phyloP scores from a whole-genome alignment of 2,888 invertebrate species.

The Tortrix viridana region DNA sequence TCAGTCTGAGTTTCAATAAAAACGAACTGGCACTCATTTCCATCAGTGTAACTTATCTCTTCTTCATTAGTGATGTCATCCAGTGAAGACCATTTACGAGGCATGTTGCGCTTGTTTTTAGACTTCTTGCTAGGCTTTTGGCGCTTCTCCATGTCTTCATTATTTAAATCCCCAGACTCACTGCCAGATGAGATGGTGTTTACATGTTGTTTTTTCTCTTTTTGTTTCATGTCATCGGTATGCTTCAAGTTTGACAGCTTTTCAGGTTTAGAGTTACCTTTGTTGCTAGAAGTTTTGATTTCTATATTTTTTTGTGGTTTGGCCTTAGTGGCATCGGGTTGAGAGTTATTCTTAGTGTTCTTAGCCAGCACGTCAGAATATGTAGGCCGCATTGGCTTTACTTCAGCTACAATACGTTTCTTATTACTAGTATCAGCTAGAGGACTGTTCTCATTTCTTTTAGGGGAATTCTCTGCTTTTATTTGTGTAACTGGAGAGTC shows the following conservation, averaged over 20 bases:
- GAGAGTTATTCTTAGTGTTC: constrained; percentile 79
- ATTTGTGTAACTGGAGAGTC: constrained; percentile 59
- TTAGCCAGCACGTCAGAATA: constrained; percentile 94
- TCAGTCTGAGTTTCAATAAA: constrained; percentile 74
- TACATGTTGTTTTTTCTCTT: constrained; percentile 68
- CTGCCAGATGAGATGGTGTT: constrained; percentile 77
- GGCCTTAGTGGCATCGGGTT: constrained; percentile 74
- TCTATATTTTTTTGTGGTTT: constrained; percentile 70
- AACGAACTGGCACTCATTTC: constrained; percentile 73
- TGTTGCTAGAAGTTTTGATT: constrained; percentile 64
- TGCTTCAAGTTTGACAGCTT: constrained; percentile 60
- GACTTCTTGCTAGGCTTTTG: constrained; percentile 69
- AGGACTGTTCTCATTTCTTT: constrained; percentile 74
- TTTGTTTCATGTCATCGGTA: constrained; percentile 67
- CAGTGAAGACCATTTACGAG: constrained; percentile 85
- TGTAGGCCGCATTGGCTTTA: constrained; percentile 93
- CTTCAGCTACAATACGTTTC: constrained; percentile 92
- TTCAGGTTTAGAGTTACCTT: constrained; percentile 70
- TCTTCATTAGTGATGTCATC: constrained; percentile 80
- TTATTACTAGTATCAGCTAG: constrained; percentile 83
- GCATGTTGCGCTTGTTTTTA: constrained; percentile 73
- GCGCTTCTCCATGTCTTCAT: constrained; percentile 72
- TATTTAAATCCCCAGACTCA: constrained; percentile 77
- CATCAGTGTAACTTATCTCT: constrained; percentile 59
- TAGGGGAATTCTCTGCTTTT: constrained; percentile 69